phyloP scores from a whole-genome alignment of 2,113 vertebrate species.

The Perca schrenkii region DNA sequence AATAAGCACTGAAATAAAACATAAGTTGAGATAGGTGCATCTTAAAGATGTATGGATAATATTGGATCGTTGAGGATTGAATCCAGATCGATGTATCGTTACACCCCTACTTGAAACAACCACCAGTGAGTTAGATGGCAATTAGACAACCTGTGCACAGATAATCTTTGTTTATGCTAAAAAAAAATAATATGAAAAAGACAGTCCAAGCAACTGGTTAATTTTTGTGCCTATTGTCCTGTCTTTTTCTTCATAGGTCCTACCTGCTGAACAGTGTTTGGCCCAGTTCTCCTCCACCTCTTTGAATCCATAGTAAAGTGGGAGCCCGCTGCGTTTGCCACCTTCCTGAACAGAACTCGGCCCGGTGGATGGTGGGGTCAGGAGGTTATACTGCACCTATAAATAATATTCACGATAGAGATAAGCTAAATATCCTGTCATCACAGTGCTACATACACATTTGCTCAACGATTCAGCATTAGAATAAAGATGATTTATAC shows the following conservation, averaged over 20 bases:
- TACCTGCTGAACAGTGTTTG: constrained; percentile 94
- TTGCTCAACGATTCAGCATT: neutral
- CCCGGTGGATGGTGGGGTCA: constrained; percentile 92
- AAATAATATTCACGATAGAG: constrained; percentile 5
- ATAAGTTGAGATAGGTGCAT: no score
- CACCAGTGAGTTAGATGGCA: neutral
- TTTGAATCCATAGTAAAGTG: constrained; percentile 95
- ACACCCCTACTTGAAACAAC: no score
- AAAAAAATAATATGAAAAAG: neutral
- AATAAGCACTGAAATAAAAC: neutral
- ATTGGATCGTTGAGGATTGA: no score
- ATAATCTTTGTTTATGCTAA: neutral
- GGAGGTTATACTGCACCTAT: constrained; percentile 96
- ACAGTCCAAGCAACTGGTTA: no score
- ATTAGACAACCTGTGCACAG: neutral
- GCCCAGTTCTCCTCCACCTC: constrained; percentile 99
- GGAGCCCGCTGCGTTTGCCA: constrained; percentile 80
- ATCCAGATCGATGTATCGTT: no score
- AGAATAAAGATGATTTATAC: neutral
- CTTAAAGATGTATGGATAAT: no score
- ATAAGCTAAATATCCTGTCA: neutral
- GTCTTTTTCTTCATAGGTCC: constrained; percentile 32
- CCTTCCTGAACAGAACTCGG: constrained; percentile 88
- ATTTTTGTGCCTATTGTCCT: neutral
- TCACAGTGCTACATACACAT: neutral